These are phyloP conservation scores for Drosophila quinaria DNA, from an alignment of 2,888 invertebrate genomes.

Conservation along the genomic window DNA sequence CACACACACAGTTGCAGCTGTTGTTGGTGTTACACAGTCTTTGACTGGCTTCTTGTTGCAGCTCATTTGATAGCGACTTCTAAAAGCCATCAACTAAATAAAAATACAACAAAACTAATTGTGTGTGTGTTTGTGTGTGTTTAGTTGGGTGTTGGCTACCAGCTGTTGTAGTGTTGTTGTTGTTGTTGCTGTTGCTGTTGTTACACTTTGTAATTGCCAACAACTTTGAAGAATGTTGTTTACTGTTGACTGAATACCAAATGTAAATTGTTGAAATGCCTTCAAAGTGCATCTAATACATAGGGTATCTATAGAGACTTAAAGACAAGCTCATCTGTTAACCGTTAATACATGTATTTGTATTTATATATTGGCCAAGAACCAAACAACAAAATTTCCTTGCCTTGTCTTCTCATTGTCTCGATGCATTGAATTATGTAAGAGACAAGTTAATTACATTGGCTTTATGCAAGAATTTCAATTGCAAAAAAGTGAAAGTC, in stretches of 20 bases:
- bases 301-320: not conserved
- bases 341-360: not conserved
- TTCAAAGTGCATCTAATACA: constrained; percentile 15
- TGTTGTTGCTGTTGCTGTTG: constrained; percentile 45
- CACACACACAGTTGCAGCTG: constrained; percentile 2
- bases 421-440: constrained; percentile 56
- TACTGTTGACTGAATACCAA: constrained; percentile 71
- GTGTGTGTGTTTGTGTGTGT: constrained; percentile 29
- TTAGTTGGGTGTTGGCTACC: constrained; percentile 77
- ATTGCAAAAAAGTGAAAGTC: constrained; percentile 77
- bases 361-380: constrained; percentile 25
- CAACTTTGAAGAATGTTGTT: constrained; percentile 76
- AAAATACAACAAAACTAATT: constrained; percentile 53
- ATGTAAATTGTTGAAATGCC: constrained; percentile 72
- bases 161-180: constrained; percentile 55
- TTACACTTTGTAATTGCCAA: constrained; percentile 57
- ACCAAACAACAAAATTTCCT: constrained; percentile 15
- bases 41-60: constrained; percentile 63
- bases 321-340: constrained; percentile 4
- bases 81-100: constrained; percentile 58
- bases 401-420: constrained; percentile 15
- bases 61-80: constrained; percentile 59
- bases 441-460: constrained; percentile 68
- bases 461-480: constrained; percentile 77
- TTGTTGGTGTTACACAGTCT: constrained; percentile 25